A percentile compares a stretch with the other conserved stretches of the same genome.
phyloP scores from a whole-genome alignment of 2,797 vertebrate genomes.

The Natrix natrix region DNA sequence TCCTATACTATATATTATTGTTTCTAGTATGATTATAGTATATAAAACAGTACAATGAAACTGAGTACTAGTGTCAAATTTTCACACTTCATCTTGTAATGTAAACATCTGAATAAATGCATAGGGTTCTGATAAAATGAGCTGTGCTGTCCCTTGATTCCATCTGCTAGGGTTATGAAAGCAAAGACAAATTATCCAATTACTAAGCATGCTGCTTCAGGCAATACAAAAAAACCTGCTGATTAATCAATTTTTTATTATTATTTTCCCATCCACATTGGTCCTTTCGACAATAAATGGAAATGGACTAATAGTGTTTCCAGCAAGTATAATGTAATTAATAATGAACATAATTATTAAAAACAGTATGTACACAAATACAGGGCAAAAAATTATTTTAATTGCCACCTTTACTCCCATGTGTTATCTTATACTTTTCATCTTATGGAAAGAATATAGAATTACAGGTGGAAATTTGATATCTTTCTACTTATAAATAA shows the following conservation, averaged over 20 bases:
- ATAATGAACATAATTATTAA: background rate
- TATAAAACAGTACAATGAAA: background rate
- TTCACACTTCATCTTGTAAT: background rate
- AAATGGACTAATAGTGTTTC: conserved; percentile 47
- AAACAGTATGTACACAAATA: background rate
- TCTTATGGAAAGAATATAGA: background rate
- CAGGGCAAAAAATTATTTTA: background rate
- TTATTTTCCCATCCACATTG: conserved; percentile 26
- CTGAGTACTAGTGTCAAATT: background rate
- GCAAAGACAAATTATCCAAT: conserved; percentile 71
- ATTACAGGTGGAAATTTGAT: background rate
- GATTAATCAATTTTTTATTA: conserved; percentile 64
- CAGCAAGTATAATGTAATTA: conserved; percentile 15
- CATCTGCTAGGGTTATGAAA: conserved; percentile 58
- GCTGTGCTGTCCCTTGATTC: conserved; percentile 60
- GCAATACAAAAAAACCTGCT: conserved; percentile 62
- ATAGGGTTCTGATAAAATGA: conserved; percentile 51
- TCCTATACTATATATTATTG: background rate
- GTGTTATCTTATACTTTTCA: background rate
- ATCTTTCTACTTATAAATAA: background rate
- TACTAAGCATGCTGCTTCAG: conserved; percentile 61
- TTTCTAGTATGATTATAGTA: background rate
- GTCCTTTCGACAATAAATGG: conserved; percentile 52
- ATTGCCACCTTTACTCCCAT: background rate
- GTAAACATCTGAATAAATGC: conserved; percentile 39